Conservation (phyloP, 2,113 vertebrate species). For the Tricholaema leucomelas region DNA sequence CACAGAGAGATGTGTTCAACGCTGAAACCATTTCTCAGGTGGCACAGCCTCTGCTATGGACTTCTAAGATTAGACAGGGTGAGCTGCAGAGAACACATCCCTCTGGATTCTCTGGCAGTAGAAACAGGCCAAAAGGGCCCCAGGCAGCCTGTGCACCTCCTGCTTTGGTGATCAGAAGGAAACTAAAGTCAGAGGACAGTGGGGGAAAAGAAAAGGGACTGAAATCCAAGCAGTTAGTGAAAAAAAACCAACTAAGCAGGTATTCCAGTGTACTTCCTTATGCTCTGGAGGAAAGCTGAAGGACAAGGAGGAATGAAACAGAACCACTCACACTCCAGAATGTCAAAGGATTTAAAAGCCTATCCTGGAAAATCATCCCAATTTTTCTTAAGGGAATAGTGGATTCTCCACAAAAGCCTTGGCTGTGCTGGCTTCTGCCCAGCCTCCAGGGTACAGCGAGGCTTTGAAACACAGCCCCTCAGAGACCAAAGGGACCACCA, state of each 20-base stretch:
- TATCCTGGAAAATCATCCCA: background rate
- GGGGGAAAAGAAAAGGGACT: background rate
- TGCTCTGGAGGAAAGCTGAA: background rate
- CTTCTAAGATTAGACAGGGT: background rate
- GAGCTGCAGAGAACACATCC: background rate
- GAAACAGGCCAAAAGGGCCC: background rate
- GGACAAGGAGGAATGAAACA: background rate
- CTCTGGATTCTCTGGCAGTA: background rate
- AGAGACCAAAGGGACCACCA: background rate
- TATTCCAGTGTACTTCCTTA: background rate
- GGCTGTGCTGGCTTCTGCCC: background rate
- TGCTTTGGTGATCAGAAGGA: background rate
- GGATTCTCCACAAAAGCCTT: accelerated
- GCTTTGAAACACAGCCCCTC: background rate
- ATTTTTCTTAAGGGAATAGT: background rate
- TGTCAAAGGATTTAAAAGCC: background rate
- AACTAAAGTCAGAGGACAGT: background rate
- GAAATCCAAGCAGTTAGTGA: background rate
- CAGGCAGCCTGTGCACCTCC: background rate
- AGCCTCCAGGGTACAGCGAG: background rate
- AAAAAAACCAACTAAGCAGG: background rate
- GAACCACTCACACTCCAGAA: background rate
- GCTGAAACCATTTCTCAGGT: background rate
- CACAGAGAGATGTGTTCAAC: background rate
- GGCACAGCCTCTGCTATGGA: background rate